Evolutionary conservation across 2,113 vertebrate species (phyloP).

Genomic region (Drymodes brunneopygia): DNA sequence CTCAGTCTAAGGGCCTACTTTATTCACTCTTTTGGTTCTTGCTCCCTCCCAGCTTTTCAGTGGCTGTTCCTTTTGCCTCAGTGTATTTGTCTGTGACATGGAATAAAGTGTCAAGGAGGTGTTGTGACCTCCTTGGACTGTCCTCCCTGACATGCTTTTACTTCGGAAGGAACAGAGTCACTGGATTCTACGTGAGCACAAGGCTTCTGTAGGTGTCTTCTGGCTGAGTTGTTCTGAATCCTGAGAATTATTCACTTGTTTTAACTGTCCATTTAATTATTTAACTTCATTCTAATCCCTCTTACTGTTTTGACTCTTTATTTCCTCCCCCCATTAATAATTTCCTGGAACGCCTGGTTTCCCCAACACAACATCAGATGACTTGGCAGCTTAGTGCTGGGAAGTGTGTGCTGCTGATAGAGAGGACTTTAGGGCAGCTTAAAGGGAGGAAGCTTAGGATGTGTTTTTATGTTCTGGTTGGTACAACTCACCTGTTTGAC

Average conservation of each 20-base stretch:
- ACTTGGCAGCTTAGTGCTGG: background rate
- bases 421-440: background rate
- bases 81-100: background rate
- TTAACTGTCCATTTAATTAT: background rate
- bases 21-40: background rate
- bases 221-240: background rate
- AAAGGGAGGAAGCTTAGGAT: background rate
- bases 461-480: background rate
- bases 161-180: accelerated
- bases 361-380: background rate
- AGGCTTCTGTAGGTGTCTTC: background rate
- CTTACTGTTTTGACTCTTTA: background rate
- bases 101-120: background rate
- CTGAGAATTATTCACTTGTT: background rate
- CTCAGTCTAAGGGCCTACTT: background rate
- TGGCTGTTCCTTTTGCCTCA: background rate
- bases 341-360: background rate
- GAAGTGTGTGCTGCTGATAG: background rate
- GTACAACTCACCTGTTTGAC: background rate
- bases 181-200: background rate
- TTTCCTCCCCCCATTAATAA: background rate
- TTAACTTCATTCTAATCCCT: background rate
- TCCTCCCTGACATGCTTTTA: background rate
- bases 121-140: background rate
- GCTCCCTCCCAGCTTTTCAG: background rate